A percentile compares a stretch with the other conserved stretches of the same genome.
phyloP scores from a whole-genome alignment of 2,888 invertebrate genomes.

The Hedya salicella region DNA sequence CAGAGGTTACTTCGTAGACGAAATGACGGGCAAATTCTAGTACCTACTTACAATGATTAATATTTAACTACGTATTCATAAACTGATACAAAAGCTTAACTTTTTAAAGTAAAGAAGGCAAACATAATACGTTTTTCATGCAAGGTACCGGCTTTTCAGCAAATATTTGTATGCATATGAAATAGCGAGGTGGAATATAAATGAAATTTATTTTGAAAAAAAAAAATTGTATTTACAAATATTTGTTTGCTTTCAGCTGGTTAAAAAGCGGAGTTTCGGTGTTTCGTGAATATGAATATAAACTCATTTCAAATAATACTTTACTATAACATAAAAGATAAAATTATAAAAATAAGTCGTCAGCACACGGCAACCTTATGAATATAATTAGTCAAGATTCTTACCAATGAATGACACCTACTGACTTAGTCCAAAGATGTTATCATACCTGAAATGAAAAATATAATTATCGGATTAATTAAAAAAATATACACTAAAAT shows the following conservation, averaged over 20 bases:
- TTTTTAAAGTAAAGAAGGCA: background rate
- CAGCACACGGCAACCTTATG: no score
- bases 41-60: no score
- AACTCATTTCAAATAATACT: background rate
- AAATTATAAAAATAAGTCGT: no score
- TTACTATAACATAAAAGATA: background rate
- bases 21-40: no score
- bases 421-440: background rate
- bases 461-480: background rate
- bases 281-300: background rate
- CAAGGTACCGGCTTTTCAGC: conserved; percentile 14
- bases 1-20: no score
- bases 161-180: conserved; percentile 12
- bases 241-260: background rate
- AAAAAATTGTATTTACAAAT: background rate
- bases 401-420: background rate
- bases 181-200: conserved; percentile 10
- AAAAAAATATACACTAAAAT: no score
- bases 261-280: background rate
- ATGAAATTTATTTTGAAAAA: conserved; percentile 6
- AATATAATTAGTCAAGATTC: no score
- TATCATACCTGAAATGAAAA: conserved; percentile 37
- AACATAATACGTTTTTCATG: conserved; percentile 1
- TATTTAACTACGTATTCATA: no score
- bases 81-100: no score